Evolutionary conservation across 2,113 vertebrate genomes (phyloP), one percentile per base, ranked within the genome.

Genomic region (Elaphurus davidianus): DNA sequence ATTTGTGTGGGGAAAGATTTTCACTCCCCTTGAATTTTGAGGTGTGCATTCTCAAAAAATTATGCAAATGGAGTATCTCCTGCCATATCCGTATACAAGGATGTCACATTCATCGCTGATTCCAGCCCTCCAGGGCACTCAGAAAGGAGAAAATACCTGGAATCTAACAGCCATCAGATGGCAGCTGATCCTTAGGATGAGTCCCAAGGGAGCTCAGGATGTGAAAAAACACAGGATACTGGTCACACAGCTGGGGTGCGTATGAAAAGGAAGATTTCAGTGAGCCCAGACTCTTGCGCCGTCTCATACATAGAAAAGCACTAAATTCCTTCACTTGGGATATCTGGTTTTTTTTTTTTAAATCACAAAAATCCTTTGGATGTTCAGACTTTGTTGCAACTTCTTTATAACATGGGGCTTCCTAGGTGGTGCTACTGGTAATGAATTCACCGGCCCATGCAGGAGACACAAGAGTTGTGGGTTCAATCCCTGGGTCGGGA

Each of bases 71-170:
- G 33, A 64, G n/a, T 71, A 21, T 40, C n/a, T 71, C n/a, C n/a
- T 23, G 67, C n/a, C 67, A 6, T 40, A 40, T 23, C 67, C 40
- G n/a, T 40, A 40, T 23, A 23, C 19, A 36, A 23, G n/a, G n/a
- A 12, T 23, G n/a, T 40, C 19, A 23, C 67, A 71, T 12, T 36
- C 19, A 12, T 71, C 19, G 0, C 0, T 0, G 17, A 21, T 36
- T 36, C n/a, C 64, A 36, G 64, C n/a, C 67, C n/a, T 71, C n/a
- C 67, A 71, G n/a, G 67, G 67, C n/a, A 36, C 67, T 23, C 67
- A 71, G n/a, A 71, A 21, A 71, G n/a, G 64, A 36, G 64, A 71
- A 71, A 71, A 71, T 3, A 71, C n/a, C n/a, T 11, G 64, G n/a
- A 12, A 23, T 36, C 5, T 40, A 40, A 71, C 67, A 71, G 67